These are phyloP conservation scores for Avahi laniger DNA, from an alignment of 2,797 vertebrate genomes.

Conservation along the genomic window DNA sequence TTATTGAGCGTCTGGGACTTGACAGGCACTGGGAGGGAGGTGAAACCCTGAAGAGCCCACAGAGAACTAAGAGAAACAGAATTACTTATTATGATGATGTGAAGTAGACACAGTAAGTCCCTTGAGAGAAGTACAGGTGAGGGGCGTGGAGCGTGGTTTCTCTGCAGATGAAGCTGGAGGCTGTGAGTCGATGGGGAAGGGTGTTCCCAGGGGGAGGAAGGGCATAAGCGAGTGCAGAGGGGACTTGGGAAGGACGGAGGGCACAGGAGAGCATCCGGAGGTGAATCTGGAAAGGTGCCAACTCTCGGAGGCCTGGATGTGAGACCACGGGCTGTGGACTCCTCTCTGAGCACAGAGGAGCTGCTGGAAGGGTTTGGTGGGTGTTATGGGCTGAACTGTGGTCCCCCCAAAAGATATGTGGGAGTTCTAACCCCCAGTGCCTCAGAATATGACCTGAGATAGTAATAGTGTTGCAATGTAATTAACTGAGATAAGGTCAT, in stretches of 20 bases:
- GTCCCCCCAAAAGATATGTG: background rate
- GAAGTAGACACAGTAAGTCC: background rate
- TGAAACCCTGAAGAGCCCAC: background rate
- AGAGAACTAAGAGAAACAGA: background rate
- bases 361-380: background rate
- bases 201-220: background rate
- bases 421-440: background rate
- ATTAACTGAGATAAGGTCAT: background rate
- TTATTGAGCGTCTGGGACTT: background rate
- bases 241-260: too few species aligned
- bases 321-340: background rate
- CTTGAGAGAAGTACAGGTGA: background rate
- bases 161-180: background rate
- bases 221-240: background rate
- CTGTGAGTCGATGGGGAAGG: background rate
- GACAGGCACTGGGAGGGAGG: background rate
- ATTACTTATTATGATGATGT: too few species aligned
- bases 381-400: background rate
- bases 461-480: background rate
- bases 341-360: background rate
- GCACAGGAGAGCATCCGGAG: background rate
- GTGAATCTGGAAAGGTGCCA: background rate
- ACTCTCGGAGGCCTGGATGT: background rate
- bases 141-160: background rate
- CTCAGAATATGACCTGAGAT: background rate